Percentiles rank a stretch among this genome's conserved stretches.
phyloP scores from a whole-genome alignment of 1,140 invertebrate genomes.

The Arctopsyche grandis region DNA sequence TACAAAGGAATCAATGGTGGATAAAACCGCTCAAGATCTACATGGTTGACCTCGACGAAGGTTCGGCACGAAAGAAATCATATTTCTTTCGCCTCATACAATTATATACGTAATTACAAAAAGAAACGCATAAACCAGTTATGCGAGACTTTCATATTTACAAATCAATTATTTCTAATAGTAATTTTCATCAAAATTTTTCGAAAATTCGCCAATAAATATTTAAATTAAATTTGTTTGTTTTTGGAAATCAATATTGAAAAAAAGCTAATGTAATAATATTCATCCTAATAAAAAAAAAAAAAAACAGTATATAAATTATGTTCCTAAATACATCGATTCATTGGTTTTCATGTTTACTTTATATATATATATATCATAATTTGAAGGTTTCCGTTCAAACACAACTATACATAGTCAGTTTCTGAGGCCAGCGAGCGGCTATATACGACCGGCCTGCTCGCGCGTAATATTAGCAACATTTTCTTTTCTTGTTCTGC shows the following conservation, averaged over 20 bases:
- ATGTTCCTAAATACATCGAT: slow-evolving; percentile 19
- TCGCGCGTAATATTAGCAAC: slow-evolving; percentile 64
- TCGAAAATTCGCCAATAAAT: too few species aligned
- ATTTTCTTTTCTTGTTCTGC: slow-evolving; percentile 69
- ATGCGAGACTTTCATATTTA: too few species aligned
- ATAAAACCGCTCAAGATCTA: too few species aligned
- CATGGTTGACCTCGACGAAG: too few species aligned
- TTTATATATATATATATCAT: not conserved
- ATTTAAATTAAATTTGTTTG: too few species aligned
- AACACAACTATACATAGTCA: not conserved
- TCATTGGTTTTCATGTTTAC: slow-evolving; percentile 35
- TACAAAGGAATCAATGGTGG: not conserved
- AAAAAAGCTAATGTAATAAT: too few species aligned
- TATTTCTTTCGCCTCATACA: too few species aligned
- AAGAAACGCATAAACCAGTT: too few species aligned
- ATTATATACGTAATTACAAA: too few species aligned
- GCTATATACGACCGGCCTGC: slow-evolving; percentile 24
- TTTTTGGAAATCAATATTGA: too few species aligned
- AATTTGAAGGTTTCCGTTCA: slow-evolving; percentile 5
- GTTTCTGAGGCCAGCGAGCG: slow-evolving; percentile 23
- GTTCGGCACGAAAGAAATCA: too few species aligned
- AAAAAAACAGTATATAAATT: slow-evolving; percentile 7
- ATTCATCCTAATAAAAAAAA: not conserved
- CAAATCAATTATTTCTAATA: too few species aligned
- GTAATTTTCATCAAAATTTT: not conserved